Evolutionary conservation across 2,888 invertebrate genomes (phyloP), one percentile per base, ranked within the genome.

Genomic region (Melanostoma scalare): DNA sequence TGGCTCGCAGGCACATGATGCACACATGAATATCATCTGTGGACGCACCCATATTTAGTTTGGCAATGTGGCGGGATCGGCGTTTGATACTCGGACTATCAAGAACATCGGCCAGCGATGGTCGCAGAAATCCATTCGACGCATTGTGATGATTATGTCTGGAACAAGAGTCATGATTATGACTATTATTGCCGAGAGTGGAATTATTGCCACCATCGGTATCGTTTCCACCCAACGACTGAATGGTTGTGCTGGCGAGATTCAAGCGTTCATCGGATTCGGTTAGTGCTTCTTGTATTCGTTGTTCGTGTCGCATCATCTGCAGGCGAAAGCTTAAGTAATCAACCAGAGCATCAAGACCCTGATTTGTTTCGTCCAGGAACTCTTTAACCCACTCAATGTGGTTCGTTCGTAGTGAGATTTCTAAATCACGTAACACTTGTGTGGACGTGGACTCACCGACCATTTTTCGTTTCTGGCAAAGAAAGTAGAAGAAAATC

Each of bases 371-470:
- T 88, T 98, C 97, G 92, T 98, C 97, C 85, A 99, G 93, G 92
- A 99, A 99, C 92, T 99, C 98, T 88, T 98, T 95, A 71, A 99
- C 99, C 99, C 99, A 99, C 97, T 99, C 99, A 91, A 99, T 99
- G 92, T 98, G 98, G 93, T 99, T 99, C 86, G 99, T 99, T 89
- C 99, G 94, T 88, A 99, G 93, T 55, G 99, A 99, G 90, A 99
- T 99, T 93, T 99, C 99, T 91, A 99, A 93, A 93, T 99, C 99
- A 89, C 99, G 94, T 85, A 99, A 93, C 87, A 99, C 98, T 94
- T 99, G 98, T 55, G 99, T 99, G 74, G 99, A 99, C 82, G 99
- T 99, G 63, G 98, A 96, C 91, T 98, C 98, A 79, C 97, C 97
- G 85, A 98, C 96, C 94, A 98, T 97, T 94, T 98, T 98, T 90